A percentile compares a stretch with the other conserved stretches of the same genome.
phyloP scores from a whole-genome alignment of 1,140 invertebrate genomes.

The Subanguina moxae region DNA sequence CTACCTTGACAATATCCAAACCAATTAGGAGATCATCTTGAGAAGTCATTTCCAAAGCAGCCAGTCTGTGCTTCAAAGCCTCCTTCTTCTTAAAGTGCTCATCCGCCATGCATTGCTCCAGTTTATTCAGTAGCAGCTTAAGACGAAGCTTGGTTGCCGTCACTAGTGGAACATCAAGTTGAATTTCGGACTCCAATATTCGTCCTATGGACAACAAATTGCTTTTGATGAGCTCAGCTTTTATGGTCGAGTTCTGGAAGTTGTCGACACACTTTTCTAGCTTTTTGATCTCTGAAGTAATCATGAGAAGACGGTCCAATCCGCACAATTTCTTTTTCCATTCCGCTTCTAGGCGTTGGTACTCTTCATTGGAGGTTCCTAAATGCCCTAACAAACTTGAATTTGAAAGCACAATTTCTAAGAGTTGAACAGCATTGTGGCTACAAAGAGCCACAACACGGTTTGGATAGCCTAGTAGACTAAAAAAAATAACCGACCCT shows the following conservation, averaged over 20 bases:
- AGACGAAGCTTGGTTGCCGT: not conserved
- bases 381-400: not conserved
- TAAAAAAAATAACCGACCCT: conserved; percentile 3
- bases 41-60: conserved; percentile 25
- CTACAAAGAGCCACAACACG: not conserved
- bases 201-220: conserved; percentile 1
- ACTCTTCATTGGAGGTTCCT: conserved; percentile 18
- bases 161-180: conserved; percentile 16
- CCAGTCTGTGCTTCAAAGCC: conserved; percentile 10
- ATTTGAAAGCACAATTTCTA: not conserved
- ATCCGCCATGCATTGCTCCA: conserved; percentile 9
- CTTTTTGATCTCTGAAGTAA: conserved; percentile 9
- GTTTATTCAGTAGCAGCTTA: conserved; percentile 10
- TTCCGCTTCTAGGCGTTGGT: conserved; percentile 22
- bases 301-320: conserved; percentile 29
- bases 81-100: conserved; percentile 14
- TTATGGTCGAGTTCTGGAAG: not conserved
- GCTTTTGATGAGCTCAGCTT: conserved; percentile 4
- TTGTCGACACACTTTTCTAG: conserved; percentile 1
- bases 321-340: conserved; percentile 17
- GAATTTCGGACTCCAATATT: not conserved
- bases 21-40: conserved; percentile 32
- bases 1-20: conserved; percentile 22
- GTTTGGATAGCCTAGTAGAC: not conserved
- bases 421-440: not conserved